A percentile compares a stretch with the other conserved stretches of the same genome.
These are phyloP conservation scores for Phrixothrix hirtus DNA, from an alignment of 2,888 invertebrate species.

Conservation along the genomic window DNA sequence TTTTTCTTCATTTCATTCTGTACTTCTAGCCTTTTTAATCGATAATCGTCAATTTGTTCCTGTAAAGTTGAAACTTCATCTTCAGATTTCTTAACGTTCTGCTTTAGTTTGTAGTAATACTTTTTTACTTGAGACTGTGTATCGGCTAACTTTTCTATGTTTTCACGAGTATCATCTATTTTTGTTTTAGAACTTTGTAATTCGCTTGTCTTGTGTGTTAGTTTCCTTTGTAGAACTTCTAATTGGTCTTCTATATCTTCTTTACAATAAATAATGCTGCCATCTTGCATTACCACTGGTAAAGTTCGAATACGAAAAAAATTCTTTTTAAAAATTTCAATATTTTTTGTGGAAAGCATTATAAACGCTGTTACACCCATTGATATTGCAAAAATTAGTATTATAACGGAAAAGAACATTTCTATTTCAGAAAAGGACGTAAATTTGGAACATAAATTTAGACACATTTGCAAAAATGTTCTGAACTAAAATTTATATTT, in stretches of 20 bases:
- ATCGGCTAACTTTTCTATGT: constrained; percentile 1
- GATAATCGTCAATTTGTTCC: constrained; percentile 1
- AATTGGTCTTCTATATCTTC: not conserved
- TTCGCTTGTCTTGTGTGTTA: not conserved
- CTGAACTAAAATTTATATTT: too few species aligned
- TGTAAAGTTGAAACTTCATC: not conserved
- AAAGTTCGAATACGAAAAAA: not conserved
- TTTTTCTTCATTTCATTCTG: constrained; percentile 3
- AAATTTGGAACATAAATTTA: too few species aligned
- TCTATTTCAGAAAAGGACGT: too few species aligned
- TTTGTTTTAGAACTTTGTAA: not conserved
- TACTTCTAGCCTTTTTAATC: not conserved
- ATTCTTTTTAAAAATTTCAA: too few species aligned
- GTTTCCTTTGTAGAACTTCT: not conserved
- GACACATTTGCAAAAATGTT: too few species aligned
- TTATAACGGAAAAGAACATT: too few species aligned
- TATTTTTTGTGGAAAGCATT: too few species aligned
- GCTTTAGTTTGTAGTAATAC: constrained; percentile 1
- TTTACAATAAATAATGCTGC: not conserved
- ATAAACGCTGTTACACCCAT: too few species aligned
- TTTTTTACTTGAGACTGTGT: constrained; percentile 1
- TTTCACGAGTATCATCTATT: not conserved
- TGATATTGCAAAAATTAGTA: too few species aligned
- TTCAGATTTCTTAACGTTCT: constrained; percentile 4
- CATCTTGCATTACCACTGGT: not conserved